Evolutionary conservation across 1,140 invertebrate genomes (phyloP).

Genomic region (Octopus bimaculoides): DNA sequence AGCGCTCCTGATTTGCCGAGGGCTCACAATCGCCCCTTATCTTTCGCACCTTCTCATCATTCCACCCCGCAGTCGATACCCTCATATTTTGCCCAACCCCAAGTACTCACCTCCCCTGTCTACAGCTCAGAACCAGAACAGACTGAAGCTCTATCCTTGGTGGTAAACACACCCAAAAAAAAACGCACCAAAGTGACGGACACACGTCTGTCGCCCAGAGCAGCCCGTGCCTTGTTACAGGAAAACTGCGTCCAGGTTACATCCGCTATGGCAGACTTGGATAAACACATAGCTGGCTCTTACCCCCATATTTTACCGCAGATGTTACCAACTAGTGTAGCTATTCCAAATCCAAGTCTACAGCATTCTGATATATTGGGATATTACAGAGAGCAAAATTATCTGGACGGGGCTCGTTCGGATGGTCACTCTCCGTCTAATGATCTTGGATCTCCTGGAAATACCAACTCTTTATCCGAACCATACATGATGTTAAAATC

Average conservation of each 20-base stretch:
- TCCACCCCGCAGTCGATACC: constrained; percentile 43
- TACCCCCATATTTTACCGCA: constrained; percentile 62
- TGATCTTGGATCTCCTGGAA: constrained; percentile 42
- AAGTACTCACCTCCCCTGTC: constrained; percentile 65
- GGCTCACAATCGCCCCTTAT: constrained; percentile 35
- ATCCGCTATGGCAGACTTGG: constrained; percentile 15
- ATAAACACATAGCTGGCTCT: constrained; percentile 28
- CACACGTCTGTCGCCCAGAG: constrained; percentile 82
- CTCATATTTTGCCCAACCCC: constrained; percentile 64
- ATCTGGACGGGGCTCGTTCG: constrained; percentile 50
- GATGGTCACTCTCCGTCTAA: constrained; percentile 37
- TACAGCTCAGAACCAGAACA: constrained; percentile 74
- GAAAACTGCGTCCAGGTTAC: constrained; percentile 39
- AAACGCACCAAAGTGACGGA: constrained; percentile 96
- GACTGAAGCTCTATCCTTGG: constrained; percentile 86
- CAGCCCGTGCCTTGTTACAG: constrained; percentile 51
- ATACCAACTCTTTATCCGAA: constrained; percentile 35
- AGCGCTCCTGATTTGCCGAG: constrained; percentile 29
- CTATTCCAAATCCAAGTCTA: constrained; percentile 92
- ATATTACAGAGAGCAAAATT: constrained; percentile 70
- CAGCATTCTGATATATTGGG: constrained; percentile 83
- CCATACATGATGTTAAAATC: constrained; percentile 38
- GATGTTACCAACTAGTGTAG: constrained; percentile 84
- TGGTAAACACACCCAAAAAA: constrained; percentile 83
- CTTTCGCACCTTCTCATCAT: constrained; percentile 41